Evolutionary conservation across 2,113 vertebrate species (phyloP).

Genomic region (Serinus canaria): DNA sequence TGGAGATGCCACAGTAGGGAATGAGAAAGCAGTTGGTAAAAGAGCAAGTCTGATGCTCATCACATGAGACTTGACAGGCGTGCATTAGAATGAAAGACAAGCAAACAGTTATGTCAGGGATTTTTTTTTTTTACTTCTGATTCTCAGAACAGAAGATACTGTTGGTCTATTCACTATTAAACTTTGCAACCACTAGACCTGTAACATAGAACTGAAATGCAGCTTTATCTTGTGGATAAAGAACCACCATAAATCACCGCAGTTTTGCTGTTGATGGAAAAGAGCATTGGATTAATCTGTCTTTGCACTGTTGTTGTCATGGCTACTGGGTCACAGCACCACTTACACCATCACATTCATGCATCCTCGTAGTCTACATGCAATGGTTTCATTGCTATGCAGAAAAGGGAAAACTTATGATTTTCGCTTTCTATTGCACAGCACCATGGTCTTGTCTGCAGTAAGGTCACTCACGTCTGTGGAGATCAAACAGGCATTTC

Average conservation of each 20-base stretch:
- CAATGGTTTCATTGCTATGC: background rate
- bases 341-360: background rate
- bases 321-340: conserved; percentile 30
- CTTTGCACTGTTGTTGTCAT: conserved; percentile 41
- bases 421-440: background rate
- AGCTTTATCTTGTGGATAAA: background rate
- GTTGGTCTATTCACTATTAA: background rate
- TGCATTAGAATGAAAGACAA: background rate
- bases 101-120: background rate
- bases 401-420: background rate
- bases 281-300: background rate
- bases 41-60: background rate
- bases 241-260: background rate
- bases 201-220: background rate
- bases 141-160: background rate
- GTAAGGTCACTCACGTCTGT: background rate
- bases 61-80: background rate
- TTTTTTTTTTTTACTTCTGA: background rate
- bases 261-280: background rate
- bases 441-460: background rate
- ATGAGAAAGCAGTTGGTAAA: background rate
- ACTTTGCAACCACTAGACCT: background rate
- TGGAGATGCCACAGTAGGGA: background rate
- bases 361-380: background rate
- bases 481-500: background rate